These are phyloP conservation scores for Cirrhinus mrigala DNA, from an alignment of 2,797 vertebrate genomes.

Conservation along the genomic window DNA sequence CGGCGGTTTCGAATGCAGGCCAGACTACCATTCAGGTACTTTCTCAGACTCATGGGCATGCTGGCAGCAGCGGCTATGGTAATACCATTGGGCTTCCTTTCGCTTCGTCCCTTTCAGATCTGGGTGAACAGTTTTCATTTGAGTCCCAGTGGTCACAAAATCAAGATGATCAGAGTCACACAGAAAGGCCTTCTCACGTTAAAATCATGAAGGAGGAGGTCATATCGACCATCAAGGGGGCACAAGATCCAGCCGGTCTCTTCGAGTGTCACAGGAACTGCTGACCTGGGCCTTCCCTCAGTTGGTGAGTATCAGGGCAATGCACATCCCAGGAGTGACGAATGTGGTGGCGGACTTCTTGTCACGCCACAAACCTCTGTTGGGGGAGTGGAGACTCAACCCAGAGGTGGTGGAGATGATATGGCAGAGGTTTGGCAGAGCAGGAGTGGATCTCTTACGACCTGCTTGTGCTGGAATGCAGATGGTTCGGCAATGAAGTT, in stretches of 20 bases:
- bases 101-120: background rate
- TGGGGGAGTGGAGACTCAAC: background rate
- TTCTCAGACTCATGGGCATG: background rate
- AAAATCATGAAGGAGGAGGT: background rate
- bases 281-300: background rate
- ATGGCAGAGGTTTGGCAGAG: too few species aligned
- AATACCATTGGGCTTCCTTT: background rate
- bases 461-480: background rate
- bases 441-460: too few species aligned
- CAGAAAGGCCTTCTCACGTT: background rate
- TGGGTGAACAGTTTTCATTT: background rate
- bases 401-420: background rate
- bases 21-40: too few species aligned
- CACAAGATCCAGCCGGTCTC: too few species aligned
- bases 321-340: background rate
- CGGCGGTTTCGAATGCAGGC: too few species aligned
- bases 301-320: background rate
- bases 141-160: background rate
- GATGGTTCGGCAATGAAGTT: background rate
- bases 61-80: background rate
- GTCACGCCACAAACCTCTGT: background rate
- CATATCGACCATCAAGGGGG: slow-evolving; percentile 14
- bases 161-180: background rate
- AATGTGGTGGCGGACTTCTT: background rate
- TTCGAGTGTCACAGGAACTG: background rate